These are phyloP conservation scores for Diabrotica balteata DNA, from an alignment of 2,888 invertebrate species.

Conservation along the genomic window DNA sequence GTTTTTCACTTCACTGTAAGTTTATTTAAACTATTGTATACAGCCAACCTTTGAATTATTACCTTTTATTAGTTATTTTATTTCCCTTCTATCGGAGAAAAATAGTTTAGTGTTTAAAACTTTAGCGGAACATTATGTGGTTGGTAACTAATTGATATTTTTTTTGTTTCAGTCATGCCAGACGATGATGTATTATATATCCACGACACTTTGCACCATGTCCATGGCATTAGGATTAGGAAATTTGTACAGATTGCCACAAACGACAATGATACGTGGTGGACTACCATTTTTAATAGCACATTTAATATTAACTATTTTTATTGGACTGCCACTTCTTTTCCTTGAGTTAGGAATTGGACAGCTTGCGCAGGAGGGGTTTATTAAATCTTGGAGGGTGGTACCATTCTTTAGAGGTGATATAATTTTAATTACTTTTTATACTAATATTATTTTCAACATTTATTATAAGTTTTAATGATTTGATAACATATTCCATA, in stretches of 20 bases:
- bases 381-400: constrained; percentile 70
- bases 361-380: constrained; percentile 71
- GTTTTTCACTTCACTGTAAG: too few relatives aligned
- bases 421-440: constrained; percentile 6
- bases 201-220: constrained; percentile 63
- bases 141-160: background rate
- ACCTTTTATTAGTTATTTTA: too few relatives aligned
- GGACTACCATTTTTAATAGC: constrained; percentile 66
- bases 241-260: constrained; percentile 68
- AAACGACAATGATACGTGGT: constrained; percentile 66
- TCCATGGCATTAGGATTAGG: constrained; percentile 66
- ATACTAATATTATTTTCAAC: too few relatives aligned
- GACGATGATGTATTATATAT: constrained; percentile 58
- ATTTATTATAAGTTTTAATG: too few relatives aligned
- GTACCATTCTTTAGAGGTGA: constrained; percentile 72
- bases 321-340: constrained; percentile 66
- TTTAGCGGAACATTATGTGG: too few relatives aligned
- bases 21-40: too few relatives aligned
- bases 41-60: too few relatives aligned
- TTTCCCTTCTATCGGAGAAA: too few relatives aligned
- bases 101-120: too few relatives aligned
- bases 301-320: constrained; percentile 61
- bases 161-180: constrained; percentile 55
- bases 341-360: constrained; percentile 70
- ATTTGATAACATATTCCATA: too few relatives aligned